Evolutionary conservation across 2,888 invertebrate genomes (phyloP).

Genomic region (Plusia festucae): DNA sequence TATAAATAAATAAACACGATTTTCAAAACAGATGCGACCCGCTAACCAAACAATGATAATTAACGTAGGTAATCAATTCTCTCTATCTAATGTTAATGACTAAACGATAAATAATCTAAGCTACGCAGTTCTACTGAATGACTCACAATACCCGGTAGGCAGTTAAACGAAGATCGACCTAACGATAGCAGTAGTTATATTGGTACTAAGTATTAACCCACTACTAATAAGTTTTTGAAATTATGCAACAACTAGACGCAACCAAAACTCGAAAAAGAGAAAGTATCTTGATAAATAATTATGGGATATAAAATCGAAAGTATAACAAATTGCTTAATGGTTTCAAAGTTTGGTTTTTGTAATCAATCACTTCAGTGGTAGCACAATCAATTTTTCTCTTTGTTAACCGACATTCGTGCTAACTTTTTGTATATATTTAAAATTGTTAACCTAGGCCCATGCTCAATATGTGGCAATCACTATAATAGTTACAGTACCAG

Average conservation of each 20-base stretch:
- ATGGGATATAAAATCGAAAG: conserved; percentile 77
- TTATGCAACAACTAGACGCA: conserved; percentile 61
- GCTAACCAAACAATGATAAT: conserved; percentile 30
- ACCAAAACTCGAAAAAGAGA: conserved; percentile 74
- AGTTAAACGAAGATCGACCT: conserved; percentile 51
- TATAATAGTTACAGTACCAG: conserved; percentile 39
- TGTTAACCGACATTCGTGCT: conserved; percentile 31
- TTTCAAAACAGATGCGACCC: conserved; percentile 19
- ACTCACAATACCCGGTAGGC: conserved; percentile 47
- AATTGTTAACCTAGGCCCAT: conserved; percentile 38
- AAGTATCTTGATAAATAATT: conserved; percentile 77
- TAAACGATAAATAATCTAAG: conserved; percentile 45
- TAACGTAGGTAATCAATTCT: conserved; percentile 26
- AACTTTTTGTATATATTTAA: conserved; percentile 42
- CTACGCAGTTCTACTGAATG: conserved; percentile 50
- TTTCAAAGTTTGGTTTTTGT: conserved; percentile 65
- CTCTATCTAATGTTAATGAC: conserved; percentile 40
- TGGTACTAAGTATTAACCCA: conserved; percentile 52
- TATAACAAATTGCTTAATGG: conserved; percentile 76
- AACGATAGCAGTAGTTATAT: conserved; percentile 54
- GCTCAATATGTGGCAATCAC: conserved; percentile 27
- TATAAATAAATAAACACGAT: not conserved
- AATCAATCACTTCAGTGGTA: conserved; percentile 69
- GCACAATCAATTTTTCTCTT: conserved; percentile 45
- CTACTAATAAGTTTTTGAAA: conserved; percentile 55